Percentiles rank a stretch among this genome's conserved stretches.
Evolutionary conservation across 1,140 invertebrate genomes (phyloP).

Genomic region (Sarcophaga peregrina): DNA sequence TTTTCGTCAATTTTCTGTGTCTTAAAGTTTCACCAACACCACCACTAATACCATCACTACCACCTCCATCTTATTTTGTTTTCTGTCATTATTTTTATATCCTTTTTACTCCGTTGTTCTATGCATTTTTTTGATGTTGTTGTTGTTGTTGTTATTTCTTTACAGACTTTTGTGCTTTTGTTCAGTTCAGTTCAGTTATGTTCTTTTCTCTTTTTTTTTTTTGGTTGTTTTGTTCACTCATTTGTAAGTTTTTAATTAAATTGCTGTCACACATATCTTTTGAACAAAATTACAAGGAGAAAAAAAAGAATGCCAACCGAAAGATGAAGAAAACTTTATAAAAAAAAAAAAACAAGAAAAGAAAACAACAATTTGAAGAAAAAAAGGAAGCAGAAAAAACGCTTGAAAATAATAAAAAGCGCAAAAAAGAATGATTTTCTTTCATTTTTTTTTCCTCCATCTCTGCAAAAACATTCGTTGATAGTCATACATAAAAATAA

Average conservation of each 20-base stretch:
- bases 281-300: background rate
- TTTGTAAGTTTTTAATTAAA: constrained; percentile 39
- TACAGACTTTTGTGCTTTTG: background rate
- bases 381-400: too few relatives aligned
- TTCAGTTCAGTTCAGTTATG: background rate
- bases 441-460: background rate
- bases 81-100: too few relatives aligned
- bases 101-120: too few relatives aligned
- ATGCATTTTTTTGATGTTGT: too few relatives aligned
- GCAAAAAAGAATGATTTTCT: background rate
- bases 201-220: background rate
- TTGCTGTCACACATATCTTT: constrained; percentile 39
- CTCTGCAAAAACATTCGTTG: background rate
- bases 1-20: background rate
- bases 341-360: background rate
- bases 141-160: background rate
- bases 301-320: background rate
- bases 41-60: too few relatives aligned
- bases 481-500: background rate
- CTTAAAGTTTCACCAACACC: background rate
- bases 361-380: too few relatives aligned
- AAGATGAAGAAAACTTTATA: background rate
- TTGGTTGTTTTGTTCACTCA: constrained; percentile 36
- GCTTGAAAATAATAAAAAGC: constrained; percentile 5
- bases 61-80: background rate